A percentile compares a stretch with the other conserved stretches of the same genome.
Evolutionary conservation across 2,113 vertebrate genomes (phyloP).

Genomic region (Ctenodactylus gundi): DNA sequence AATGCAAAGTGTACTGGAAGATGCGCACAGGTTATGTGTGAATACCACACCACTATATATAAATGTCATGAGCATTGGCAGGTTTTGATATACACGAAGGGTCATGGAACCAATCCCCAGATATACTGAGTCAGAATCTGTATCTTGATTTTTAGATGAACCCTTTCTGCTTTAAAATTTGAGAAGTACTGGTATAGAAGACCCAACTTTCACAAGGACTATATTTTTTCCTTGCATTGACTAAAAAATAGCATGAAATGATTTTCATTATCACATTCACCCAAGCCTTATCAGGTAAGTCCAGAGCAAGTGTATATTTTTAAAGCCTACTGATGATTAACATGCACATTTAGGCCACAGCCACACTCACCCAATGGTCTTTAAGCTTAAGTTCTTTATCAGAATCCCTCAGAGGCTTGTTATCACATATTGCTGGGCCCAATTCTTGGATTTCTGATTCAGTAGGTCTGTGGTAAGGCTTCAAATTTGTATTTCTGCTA

Average conservation of each 20-base stretch:
- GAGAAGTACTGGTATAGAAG: background rate
- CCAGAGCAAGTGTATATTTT: background rate
- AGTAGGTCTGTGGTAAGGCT: background rate
- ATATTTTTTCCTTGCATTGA: background rate
- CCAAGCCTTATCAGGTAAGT: background rate
- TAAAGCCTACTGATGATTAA: background rate
- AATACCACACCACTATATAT: too few relatives aligned
- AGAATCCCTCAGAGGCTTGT: background rate
- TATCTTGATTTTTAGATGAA: background rate
- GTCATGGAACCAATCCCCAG: background rate
- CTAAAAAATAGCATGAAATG: background rate
- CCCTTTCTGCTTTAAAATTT: background rate
- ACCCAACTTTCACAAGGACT: too few relatives aligned
- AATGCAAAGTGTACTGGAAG: background rate
- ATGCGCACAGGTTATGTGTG: background rate
- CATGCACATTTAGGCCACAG: background rate
- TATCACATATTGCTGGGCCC: background rate
- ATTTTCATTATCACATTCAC: background rate
- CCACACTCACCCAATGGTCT: background rate
- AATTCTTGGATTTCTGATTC: background rate
- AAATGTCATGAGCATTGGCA: background rate
- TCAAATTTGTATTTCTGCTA: background rate
- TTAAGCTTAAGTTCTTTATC: background rate
- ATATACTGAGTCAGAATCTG: background rate
- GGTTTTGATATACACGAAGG: too few relatives aligned